These are phyloP conservation scores for Glaucomys volans DNA, from an alignment of 2,113 vertebrate species.

Conservation along the genomic window DNA sequence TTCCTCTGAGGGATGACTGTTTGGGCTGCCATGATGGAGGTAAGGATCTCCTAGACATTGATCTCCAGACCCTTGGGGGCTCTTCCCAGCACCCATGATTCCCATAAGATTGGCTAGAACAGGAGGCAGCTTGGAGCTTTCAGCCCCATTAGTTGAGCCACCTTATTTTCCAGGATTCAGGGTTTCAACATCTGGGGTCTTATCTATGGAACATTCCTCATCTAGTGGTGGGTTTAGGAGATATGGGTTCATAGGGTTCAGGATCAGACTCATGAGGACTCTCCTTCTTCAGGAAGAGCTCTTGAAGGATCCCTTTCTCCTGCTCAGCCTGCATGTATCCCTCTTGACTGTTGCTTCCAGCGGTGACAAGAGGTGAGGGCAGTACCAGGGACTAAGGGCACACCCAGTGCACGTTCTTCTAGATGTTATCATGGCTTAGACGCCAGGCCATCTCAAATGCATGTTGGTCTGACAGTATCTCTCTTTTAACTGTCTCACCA, in stretches of 20 bases:
- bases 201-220: slow-evolving; percentile 92
- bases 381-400: slow-evolving; percentile 90
- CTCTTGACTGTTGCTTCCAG: slow-evolving; percentile 93
- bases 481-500: slow-evolving; percentile 95
- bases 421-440: slow-evolving; percentile 95
- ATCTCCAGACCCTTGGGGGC: slow-evolving; percentile 90
- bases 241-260: slow-evolving; percentile 94
- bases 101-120: slow-evolving; percentile 96
- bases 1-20: slow-evolving; percentile 93
- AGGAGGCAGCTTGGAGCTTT: slow-evolving; percentile 92
- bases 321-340: slow-evolving; percentile 93
- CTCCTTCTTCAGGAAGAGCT: slow-evolving; percentile 97
- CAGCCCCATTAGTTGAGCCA: slow-evolving; percentile 80
- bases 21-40: slow-evolving; percentile 94
- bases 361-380: slow-evolving; percentile 87
- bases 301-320: slow-evolving; percentile 96
- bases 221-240: slow-evolving; percentile 94
- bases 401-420: slow-evolving; percentile 94
- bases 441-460: slow-evolving; percentile 95
- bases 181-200: slow-evolving; percentile 88
- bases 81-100: slow-evolving; percentile 89
- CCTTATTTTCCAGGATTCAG: slow-evolving; percentile 85
- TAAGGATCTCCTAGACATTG: slow-evolving; percentile 95
- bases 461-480: slow-evolving; percentile 95
- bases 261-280: slow-evolving; percentile 95